phyloP scores from a whole-genome alignment of 2,888 invertebrate genomes.

The Rotaria socialis region DNA sequence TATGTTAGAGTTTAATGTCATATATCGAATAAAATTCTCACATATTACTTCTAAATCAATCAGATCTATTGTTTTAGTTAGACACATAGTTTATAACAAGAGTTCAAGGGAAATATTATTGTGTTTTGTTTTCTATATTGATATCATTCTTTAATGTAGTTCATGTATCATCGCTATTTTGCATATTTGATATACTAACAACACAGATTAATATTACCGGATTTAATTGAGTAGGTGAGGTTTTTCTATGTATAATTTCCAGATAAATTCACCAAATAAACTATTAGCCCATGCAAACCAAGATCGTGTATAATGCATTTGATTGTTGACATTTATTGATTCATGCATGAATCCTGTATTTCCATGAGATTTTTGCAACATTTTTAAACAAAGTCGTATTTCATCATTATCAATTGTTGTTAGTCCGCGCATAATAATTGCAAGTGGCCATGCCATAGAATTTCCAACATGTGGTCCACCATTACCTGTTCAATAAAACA shows the following conservation, averaged over 20 bases:
- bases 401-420: neutral
- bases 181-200: too few relatives aligned
- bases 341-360: neutral
- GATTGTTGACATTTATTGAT: neutral
- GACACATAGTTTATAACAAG: too few relatives aligned
- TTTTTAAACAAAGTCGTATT: neutral
- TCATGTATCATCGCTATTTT: too few relatives aligned
- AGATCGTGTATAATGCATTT: neutral
- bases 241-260: slow-evolving; percentile 3
- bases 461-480: neutral
- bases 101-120: too few relatives aligned
- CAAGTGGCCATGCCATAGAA: neutral
- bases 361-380: slow-evolving; percentile 17
- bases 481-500: neutral
- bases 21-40: too few relatives aligned
- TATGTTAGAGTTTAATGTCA: too few relatives aligned
- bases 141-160: too few relatives aligned
- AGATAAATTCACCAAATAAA: slow-evolving; percentile 21
- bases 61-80: too few relatives aligned
- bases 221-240: neutral
- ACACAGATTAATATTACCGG: neutral
- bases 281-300: slow-evolving; percentile 36
- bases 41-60: too few relatives aligned
- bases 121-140: too few relatives aligned
- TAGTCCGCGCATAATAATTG: slow-evolving; percentile 16